Evolutionary conservation across 2,113 vertebrate genomes (phyloP).

Genomic region (Sigmodon hispidus): DNA sequence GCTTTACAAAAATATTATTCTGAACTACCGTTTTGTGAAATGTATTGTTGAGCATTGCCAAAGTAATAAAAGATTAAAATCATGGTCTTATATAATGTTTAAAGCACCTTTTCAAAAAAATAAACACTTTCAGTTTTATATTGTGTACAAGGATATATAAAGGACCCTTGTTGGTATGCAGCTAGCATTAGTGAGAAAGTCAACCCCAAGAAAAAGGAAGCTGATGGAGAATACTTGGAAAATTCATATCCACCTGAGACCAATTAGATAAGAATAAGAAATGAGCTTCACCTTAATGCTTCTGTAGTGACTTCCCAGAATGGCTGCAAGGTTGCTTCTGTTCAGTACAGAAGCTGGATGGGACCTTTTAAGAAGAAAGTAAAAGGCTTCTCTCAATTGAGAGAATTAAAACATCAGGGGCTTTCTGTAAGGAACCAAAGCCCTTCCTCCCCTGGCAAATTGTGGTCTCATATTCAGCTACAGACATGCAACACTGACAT

Average conservation of each 20-base stretch:
- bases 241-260: neutral
- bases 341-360: neutral
- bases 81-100: neutral
- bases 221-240: neutral
- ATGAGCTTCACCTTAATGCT: neutral
- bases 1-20: neutral
- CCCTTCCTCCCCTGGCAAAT: rapidly evolving
- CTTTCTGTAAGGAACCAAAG: neutral
- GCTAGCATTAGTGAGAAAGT: neutral
- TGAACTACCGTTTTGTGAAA: neutral
- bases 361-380: neutral
- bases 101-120: neutral
- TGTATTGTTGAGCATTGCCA: neutral
- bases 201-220: neutral
- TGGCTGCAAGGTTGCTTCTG: neutral
- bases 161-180: neutral
- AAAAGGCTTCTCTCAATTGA: neutral
- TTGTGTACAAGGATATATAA: too few species aligned
- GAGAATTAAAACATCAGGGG: neutral
- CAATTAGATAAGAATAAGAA: constrained; percentile 25
- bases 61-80: constrained; percentile 2
- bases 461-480: neutral
- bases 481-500: neutral
- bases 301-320: neutral
- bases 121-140: too few species aligned